A percentile compares a stretch with the other conserved stretches of the same genome.
Evolutionary conservation across 2,797 vertebrate genomes (phyloP).

Genomic region (Chelon labrosus): DNA sequence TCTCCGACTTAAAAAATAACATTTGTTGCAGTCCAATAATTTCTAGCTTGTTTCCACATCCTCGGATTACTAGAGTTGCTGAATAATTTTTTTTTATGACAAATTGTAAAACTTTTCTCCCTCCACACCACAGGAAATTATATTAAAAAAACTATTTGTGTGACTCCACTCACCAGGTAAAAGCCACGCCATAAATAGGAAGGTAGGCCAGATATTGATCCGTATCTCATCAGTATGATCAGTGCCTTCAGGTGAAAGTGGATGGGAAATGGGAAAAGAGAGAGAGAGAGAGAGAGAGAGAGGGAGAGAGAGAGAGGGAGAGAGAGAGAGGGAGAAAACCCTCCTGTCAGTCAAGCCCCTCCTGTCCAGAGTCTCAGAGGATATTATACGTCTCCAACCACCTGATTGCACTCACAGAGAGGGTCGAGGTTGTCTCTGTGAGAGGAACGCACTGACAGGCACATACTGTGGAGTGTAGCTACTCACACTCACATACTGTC

Average conservation of each 20-base stretch:
- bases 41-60: not conserved
- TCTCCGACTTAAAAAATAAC: no score
- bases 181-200: constrained; percentile 10
- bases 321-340: constrained; percentile 13
- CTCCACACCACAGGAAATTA: not conserved
- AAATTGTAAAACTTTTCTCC: not conserved
- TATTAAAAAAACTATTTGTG: not conserved
- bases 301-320: not conserved
- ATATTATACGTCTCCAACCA: constrained; percentile 70
- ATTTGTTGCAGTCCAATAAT: no score
- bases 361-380: constrained; percentile 63
- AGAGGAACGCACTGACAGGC: constrained; percentile 59
- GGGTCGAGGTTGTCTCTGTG: constrained; percentile 53
- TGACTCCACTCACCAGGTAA: constrained; percentile 3
- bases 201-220: constrained; percentile 29
- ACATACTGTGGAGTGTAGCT: constrained; percentile 41
- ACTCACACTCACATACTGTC: constrained; percentile 56
- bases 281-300: not conserved
- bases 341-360: constrained; percentile 66
- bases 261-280: constrained; percentile 6
- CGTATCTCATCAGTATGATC: constrained; percentile 22
- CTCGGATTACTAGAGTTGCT: not conserved
- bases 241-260: constrained; percentile 47
- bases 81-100: not conserved
- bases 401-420: constrained; percentile 67